Percentiles rank a stretch among this genome's conserved stretches.
Conservation (phyloP, 2,888 invertebrate species). For the Tridacna crocea region DNA sequence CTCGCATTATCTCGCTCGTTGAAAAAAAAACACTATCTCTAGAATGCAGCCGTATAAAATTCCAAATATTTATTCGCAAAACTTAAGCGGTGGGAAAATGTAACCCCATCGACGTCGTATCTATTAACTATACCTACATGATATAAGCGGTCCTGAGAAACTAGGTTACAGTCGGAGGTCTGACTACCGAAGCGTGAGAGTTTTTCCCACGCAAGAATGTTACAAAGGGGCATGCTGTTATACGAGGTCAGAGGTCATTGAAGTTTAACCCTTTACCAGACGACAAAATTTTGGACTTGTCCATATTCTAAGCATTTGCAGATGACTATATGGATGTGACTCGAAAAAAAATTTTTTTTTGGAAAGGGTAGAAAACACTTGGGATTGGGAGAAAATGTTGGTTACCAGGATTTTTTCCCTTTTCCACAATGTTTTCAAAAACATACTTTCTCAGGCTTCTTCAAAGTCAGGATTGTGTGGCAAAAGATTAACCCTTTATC, state of each 20-base stretch:
- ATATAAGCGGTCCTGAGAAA: slow-evolving; percentile 49
- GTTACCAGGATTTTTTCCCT: too few relatives aligned
- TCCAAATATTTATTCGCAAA: slow-evolving; percentile 30
- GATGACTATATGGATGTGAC: too few relatives aligned
- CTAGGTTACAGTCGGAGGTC: slow-evolving; percentile 40
- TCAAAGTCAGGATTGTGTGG: too few relatives aligned
- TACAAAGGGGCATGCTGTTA: slow-evolving; percentile 46
- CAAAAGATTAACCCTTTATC: too few relatives aligned
- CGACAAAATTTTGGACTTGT: too few relatives aligned
- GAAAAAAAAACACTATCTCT: slow-evolving; percentile 4
- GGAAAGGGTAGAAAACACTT: too few relatives aligned
- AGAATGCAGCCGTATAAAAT: slow-evolving; percentile 5
- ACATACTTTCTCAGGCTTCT: too few relatives aligned
- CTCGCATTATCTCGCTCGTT: neutral
- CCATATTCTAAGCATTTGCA: too few relatives aligned
- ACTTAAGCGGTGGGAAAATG: slow-evolving; percentile 8
- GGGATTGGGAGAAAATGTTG: too few relatives aligned
- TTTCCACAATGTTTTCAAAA: too few relatives aligned
- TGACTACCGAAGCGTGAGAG: slow-evolving; percentile 63
- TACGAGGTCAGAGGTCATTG: slow-evolving; percentile 40
- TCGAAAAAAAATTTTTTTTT: too few relatives aligned
- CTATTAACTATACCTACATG: slow-evolving; percentile 12
- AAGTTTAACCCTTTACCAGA: neutral
- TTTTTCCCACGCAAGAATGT: slow-evolving; percentile 62
- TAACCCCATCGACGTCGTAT: slow-evolving; percentile 5